Evolutionary conservation across 2,888 invertebrate genomes (phyloP).

Genomic region (Pandemis heparana): DNA sequence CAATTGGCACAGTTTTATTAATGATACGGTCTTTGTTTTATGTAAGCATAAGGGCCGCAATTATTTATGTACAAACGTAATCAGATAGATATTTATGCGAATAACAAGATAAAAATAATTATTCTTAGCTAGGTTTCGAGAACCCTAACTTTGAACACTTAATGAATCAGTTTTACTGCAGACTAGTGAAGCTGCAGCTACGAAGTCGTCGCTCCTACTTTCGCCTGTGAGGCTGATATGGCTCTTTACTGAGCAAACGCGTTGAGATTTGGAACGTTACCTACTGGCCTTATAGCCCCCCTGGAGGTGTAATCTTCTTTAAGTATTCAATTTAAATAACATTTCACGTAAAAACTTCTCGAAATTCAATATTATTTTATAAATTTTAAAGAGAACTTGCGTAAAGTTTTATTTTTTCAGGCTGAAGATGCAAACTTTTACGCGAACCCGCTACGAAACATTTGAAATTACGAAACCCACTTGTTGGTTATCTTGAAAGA

Average conservation of each 20-base stretch:
- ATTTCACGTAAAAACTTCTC: neutral
- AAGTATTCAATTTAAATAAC: neutral
- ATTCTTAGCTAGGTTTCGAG: too few relatives aligned
- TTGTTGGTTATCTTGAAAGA: constrained; percentile 7
- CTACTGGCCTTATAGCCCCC: too few relatives aligned
- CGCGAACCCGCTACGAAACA: neutral
- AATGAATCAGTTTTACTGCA: neutral
- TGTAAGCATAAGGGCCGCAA: too few relatives aligned
- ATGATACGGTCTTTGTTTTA: too few relatives aligned
- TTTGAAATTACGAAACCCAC: constrained; percentile 8
- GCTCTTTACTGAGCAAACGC: neutral
- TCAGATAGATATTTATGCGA: too few relatives aligned
- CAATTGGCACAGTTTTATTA: too few relatives aligned
- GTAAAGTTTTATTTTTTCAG: neutral
- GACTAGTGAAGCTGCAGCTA: neutral
- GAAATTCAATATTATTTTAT: neutral
- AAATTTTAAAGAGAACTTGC: neutral
- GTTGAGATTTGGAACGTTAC: too few relatives aligned
- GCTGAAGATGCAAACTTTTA: neutral
- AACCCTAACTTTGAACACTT: too few relatives aligned
- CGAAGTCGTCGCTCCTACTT: too few relatives aligned
- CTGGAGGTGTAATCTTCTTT: too few relatives aligned
- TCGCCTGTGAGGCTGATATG: neutral
- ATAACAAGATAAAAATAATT: too few relatives aligned
- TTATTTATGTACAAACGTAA: too few relatives aligned